Evolutionary conservation across 2,113 vertebrate genomes (phyloP).

Genomic region (Tautogolabrus adspersus): DNA sequence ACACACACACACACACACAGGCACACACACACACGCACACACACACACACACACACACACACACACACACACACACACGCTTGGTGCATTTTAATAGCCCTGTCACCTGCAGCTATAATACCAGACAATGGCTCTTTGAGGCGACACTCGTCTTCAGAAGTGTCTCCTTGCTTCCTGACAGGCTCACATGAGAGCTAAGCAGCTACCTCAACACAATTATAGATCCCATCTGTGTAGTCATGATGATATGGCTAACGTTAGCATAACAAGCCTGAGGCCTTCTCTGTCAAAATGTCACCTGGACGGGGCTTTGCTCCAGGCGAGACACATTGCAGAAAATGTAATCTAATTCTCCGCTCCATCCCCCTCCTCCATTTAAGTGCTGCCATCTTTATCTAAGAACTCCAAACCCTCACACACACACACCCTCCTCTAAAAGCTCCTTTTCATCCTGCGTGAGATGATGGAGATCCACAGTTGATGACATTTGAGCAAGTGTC

Average conservation of each 20-base stretch:
- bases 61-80: slow-evolving; percentile 30
- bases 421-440: slow-evolving; percentile 10
- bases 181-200: slow-evolving; percentile 69
- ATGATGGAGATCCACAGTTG: slow-evolving; percentile 79
- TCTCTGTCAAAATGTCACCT: slow-evolving; percentile 78
- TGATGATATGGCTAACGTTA: slow-evolving; percentile 43
- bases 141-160: slow-evolving; percentile 73
- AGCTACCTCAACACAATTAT: slow-evolving; percentile 73
- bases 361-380: slow-evolving; percentile 67
- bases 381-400: slow-evolving; percentile 82
- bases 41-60: slow-evolving; percentile 34
- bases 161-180: slow-evolving; percentile 68
- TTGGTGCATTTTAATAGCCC: slow-evolving; percentile 76
- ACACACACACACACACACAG: slow-evolving; percentile 19
- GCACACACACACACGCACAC: slow-evolving; percentile 29
- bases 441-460: slow-evolving; percentile 52
- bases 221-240: slow-evolving; percentile 75
- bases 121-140: slow-evolving; percentile 76
- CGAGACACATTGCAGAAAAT: slow-evolving; percentile 74
- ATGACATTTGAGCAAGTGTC: slow-evolving; percentile 78
- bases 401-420: slow-evolving; percentile 41
- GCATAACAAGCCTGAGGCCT: slow-evolving; percentile 71
- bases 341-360: slow-evolving; percentile 73
- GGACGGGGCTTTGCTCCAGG: slow-evolving; percentile 65
- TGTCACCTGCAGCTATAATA: slow-evolving; percentile 77